Percentiles rank a stretch among this genome's conserved stretches.
phyloP scores from a whole-genome alignment of 2,797 vertebrate species.

The Gymnopithys bicolor region DNA sequence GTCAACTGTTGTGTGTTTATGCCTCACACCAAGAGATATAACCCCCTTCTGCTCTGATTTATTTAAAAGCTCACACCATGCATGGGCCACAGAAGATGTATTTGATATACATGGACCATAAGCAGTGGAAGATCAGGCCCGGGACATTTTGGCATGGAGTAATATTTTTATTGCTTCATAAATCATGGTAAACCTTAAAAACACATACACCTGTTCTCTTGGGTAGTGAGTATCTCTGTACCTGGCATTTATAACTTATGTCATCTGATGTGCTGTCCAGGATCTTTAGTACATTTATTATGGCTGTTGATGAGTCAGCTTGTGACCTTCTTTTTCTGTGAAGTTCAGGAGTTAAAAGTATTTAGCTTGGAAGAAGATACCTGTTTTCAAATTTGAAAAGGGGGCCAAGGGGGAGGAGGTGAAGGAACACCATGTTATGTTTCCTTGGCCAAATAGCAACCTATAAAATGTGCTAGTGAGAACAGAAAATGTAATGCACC shows the following conservation, averaged over 20 bases:
- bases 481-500: slow-evolving; percentile 51
- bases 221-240: neutral
- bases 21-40: neutral
- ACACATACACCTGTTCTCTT: slow-evolving; percentile 38
- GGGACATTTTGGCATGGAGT: neutral
- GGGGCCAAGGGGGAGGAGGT: neutral
- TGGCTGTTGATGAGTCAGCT: slow-evolving; percentile 18
- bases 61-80: neutral
- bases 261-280: neutral
- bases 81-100: neutral
- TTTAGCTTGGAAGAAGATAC: slow-evolving; percentile 71
- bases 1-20: neutral
- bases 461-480: slow-evolving; percentile 69
- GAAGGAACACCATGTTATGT: slow-evolving; percentile 44
- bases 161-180: slow-evolving; percentile 23
- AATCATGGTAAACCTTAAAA: slow-evolving; percentile 32
- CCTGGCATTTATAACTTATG: neutral
- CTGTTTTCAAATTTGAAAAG: slow-evolving; percentile 61
- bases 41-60: neutral
- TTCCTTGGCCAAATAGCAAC: slow-evolving; percentile 67
- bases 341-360: slow-evolving; percentile 53
- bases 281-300: neutral
- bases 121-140: neutral
- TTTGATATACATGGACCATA: neutral
- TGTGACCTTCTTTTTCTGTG: slow-evolving; percentile 47